Conservation (phyloP, 2,113 vertebrate species). For the Paraplagusia blochii region DNA sequence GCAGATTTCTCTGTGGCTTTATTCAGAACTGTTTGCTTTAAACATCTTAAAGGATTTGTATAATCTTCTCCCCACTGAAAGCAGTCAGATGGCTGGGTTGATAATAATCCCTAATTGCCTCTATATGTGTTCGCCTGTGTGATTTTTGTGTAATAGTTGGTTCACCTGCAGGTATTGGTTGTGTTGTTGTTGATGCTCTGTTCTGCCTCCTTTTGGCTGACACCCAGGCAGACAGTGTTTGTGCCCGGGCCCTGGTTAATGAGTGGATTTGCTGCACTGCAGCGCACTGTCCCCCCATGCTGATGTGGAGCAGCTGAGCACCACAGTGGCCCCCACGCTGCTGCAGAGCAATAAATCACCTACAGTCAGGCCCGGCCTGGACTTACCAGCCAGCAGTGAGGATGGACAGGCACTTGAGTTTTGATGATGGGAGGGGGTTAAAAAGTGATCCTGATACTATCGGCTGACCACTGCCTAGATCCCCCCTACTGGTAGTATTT, state of each 20-base stretch:
- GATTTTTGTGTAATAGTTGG: constrained; percentile 12
- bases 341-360: constrained; percentile 82
- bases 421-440: constrained; percentile 17
- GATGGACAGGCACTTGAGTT: constrained; percentile 53
- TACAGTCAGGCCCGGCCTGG: constrained; percentile 50
- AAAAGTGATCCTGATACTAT: constrained; percentile 10
- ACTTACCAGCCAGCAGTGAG: constrained; percentile 52
- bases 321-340: constrained; percentile 64
- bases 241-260: constrained; percentile 68
- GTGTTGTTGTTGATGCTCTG: constrained; percentile 32
- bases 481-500: constrained; percentile 24
- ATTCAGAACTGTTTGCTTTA: constrained; percentile 49
- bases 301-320: constrained; percentile 76
- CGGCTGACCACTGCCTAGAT: constrained; percentile 48
- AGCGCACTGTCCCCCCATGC: constrained; percentile 70
- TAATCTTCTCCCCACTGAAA: constrained; percentile 31
- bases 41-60: constrained; percentile 31
- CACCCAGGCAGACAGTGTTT: constrained; percentile 61
- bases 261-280: constrained; percentile 79
- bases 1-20: constrained; percentile 35
- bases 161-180: constrained; percentile 42
- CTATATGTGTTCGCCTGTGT: background rate
- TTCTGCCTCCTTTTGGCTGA: constrained; percentile 39
- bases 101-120: constrained; percentile 16
- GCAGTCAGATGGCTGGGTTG: constrained; percentile 9